Evolutionary conservation across 2,113 vertebrate genomes (phyloP).

Genomic region (Caranx melampygus): DNA sequence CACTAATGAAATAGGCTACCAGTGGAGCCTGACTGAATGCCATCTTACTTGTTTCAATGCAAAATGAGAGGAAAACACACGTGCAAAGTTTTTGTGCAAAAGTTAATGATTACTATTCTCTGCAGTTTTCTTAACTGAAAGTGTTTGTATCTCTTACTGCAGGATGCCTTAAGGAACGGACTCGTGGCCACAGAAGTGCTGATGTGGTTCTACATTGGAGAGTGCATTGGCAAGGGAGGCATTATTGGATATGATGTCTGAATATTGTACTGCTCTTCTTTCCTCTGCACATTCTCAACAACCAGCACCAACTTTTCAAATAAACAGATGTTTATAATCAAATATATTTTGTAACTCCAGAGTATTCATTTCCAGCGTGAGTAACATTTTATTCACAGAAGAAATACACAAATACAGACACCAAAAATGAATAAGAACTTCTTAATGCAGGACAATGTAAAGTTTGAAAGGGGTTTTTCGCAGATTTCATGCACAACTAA

Average conservation of each 20-base stretch:
- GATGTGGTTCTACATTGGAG: slow-evolving; percentile 65
- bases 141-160: background rate
- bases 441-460: background rate
- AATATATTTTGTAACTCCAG: slow-evolving; percentile 1
- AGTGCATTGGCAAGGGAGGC: slow-evolving; percentile 57
- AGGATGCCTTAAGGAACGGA: slow-evolving; percentile 59
- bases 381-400: slow-evolving; percentile 34
- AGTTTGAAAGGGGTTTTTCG: background rate
- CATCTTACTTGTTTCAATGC: background rate
- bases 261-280: background rate
- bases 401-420: background rate
- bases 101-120: background rate
- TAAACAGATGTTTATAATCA: slow-evolving; percentile 38
- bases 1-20: background rate
- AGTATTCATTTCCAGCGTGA: slow-evolving; percentile 3
- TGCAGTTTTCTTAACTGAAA: background rate
- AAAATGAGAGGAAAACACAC: background rate
- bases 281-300: slow-evolving; percentile 41
- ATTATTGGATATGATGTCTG: slow-evolving; percentile 56
- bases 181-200: slow-evolving; percentile 55
- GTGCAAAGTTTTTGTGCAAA: background rate
- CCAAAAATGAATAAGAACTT: background rate
- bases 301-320: slow-evolving; percentile 19
- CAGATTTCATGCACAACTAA: background rate
- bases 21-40: background rate